phyloP scores from a whole-genome alignment of 2,888 invertebrate species.

The Eupsilia transversa region DNA sequence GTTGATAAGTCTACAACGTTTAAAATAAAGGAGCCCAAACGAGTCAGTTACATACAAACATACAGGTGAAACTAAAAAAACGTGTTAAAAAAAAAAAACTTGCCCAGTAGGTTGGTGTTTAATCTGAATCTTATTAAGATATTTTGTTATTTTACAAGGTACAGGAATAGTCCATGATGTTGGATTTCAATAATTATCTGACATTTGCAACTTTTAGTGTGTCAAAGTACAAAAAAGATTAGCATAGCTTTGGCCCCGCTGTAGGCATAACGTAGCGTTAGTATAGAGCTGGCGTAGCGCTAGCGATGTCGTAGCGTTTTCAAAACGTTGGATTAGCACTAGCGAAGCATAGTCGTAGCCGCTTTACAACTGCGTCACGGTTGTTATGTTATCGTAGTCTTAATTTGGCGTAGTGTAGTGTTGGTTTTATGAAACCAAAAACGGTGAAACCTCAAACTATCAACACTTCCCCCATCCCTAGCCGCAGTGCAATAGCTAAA shows the following conservation, averaged over 20 bases:
- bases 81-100: too few relatives aligned
- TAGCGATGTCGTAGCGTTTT: not conserved
- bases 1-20: too few relatives aligned
- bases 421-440: not conserved
- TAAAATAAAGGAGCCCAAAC: too few relatives aligned
- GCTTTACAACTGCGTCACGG: not conserved
- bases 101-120: not conserved
- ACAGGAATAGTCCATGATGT: not conserved
- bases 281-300: not conserved
- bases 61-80: too few relatives aligned
- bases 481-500: conserved; percentile 77
- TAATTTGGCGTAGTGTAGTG: not conserved
- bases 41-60: too few relatives aligned
- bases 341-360: not conserved
- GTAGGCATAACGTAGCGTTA: not conserved
- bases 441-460: conserved; percentile 15
- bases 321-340: too few relatives aligned
- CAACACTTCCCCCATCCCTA: conserved; percentile 54
- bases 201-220: not conserved
- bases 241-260: not conserved
- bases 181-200: not conserved
- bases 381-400: not conserved
- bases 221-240: not conserved
- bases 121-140: not conserved
- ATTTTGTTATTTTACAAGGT: not conserved